Evolutionary conservation across 1,140 invertebrate species (phyloP).

Genomic region (Drosophila biarmipes): DNA sequence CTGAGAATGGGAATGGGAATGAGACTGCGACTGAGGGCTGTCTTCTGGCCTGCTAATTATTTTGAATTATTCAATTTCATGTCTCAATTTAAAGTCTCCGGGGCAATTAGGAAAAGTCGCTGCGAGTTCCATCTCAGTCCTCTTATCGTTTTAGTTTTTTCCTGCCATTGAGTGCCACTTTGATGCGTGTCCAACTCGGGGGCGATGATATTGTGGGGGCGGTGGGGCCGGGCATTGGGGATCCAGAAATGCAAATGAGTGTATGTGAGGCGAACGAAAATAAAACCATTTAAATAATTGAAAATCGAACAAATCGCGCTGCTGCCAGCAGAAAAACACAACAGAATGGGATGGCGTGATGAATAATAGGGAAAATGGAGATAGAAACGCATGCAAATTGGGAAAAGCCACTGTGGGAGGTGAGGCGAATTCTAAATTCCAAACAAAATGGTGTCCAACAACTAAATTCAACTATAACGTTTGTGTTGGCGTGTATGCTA

Average conservation of each 20-base stretch:
- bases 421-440: slow-evolving; percentile 29
- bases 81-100: slow-evolving; percentile 78
- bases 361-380: slow-evolving; percentile 47
- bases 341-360: slow-evolving; percentile 18
- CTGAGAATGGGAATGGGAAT: slow-evolving; percentile 25
- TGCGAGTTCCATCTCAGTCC: slow-evolving; percentile 42
- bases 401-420: slow-evolving; percentile 7
- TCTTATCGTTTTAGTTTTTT: slow-evolving; percentile 65
- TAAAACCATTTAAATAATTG: slow-evolving; percentile 82
- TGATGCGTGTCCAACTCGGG: slow-evolving; percentile 55
- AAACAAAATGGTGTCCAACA: slow-evolving; percentile 50
- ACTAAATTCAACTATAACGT: slow-evolving; percentile 51
- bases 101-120: slow-evolving; percentile 73
- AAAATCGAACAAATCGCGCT: slow-evolving; percentile 74
- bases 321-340: slow-evolving; percentile 41
- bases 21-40: slow-evolving; percentile 22
- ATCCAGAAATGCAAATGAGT: slow-evolving; percentile 74
- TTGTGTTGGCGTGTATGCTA: slow-evolving; percentile 22
- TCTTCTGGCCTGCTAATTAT: slow-evolving; percentile 70
- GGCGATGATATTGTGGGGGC: neutral
- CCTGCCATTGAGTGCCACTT: slow-evolving; percentile 70
- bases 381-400: slow-evolving; percentile 46
- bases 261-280: slow-evolving; percentile 54
- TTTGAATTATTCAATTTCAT: slow-evolving; percentile 84
- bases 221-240: neutral